These are phyloP conservation scores for Bolborhynchus lineola DNA, from an alignment of 2,113 vertebrate genomes.

Conservation along the genomic window DNA sequence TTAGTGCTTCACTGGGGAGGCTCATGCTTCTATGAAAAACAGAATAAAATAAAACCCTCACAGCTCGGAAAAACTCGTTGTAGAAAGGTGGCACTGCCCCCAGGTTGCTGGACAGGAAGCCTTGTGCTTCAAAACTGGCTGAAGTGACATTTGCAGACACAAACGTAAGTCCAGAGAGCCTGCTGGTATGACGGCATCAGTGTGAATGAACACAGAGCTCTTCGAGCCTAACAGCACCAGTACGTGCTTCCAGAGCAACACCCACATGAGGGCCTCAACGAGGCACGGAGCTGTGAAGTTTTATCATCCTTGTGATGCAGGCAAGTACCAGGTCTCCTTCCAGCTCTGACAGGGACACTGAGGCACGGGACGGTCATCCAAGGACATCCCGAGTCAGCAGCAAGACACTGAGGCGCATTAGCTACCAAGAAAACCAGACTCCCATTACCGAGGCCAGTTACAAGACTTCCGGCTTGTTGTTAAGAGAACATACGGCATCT, in stretches of 20 bases:
- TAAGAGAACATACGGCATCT: not conserved
- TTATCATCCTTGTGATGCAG: not conserved
- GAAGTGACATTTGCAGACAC: not conserved
- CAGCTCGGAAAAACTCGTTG: not conserved
- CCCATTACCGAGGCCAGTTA: not conserved
- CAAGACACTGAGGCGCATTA: not conserved
- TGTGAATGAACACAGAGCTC: not conserved
- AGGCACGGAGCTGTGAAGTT: not conserved
- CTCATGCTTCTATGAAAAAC: not conserved
- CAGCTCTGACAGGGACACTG: slow-evolving; percentile 15
- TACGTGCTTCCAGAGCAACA: not conserved
- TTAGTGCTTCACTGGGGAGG: not conserved
- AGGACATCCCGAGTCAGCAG: slow-evolving; percentile 34
- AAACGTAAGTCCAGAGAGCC: not conserved
- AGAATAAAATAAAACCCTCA: not conserved
- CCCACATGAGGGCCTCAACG: slow-evolving; percentile 1
- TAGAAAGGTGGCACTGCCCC: not conserved
- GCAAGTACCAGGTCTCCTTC: not conserved
- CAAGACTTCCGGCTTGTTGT: not conserved
- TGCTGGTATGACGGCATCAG: rapidly evolving
- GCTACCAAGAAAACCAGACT: not conserved
- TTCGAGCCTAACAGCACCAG: not conserved
- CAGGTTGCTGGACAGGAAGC: not conserved
- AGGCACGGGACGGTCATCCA: slow-evolving; percentile 25
- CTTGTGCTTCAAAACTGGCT: not conserved